Evolutionary conservation across 2,113 vertebrate genomes (phyloP).

Genomic region (Pitta sordida): DNA sequence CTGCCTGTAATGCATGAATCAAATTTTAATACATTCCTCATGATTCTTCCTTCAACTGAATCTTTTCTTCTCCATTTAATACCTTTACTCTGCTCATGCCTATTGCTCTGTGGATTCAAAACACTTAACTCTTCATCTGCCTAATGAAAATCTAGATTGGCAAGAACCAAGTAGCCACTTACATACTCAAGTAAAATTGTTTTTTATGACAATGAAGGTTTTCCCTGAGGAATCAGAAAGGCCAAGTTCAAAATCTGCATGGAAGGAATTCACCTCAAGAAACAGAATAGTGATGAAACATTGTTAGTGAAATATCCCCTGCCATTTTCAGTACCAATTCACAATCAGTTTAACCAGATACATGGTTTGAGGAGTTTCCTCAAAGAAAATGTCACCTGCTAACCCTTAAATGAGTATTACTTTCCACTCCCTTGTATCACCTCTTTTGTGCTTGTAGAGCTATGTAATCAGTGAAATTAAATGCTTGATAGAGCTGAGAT

Average conservation of each 20-base stretch:
- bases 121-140: not conserved
- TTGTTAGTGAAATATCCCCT: not conserved
- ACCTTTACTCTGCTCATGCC: not conserved
- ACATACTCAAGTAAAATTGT: not conserved
- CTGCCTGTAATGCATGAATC: not conserved
- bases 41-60: not conserved
- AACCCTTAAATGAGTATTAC: not conserved
- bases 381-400: not conserved
- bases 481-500: not conserved
- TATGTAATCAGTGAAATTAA: not conserved
- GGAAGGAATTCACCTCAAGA: not conserved
- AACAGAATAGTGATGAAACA: not conserved
- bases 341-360: not conserved
- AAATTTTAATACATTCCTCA: not conserved
- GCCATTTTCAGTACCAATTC: not conserved
- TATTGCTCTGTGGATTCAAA: not conserved
- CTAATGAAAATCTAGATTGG: not conserved
- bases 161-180: not conserved
- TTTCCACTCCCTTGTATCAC: not conserved
- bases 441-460: not conserved
- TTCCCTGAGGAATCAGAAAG: not conserved
- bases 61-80: not conserved
- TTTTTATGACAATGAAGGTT: not conserved
- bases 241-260: not conserved
- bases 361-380: not conserved